phyloP scores from a whole-genome alignment of 23 tunicate genomes.

The Trididemnum miniatum region DNA sequence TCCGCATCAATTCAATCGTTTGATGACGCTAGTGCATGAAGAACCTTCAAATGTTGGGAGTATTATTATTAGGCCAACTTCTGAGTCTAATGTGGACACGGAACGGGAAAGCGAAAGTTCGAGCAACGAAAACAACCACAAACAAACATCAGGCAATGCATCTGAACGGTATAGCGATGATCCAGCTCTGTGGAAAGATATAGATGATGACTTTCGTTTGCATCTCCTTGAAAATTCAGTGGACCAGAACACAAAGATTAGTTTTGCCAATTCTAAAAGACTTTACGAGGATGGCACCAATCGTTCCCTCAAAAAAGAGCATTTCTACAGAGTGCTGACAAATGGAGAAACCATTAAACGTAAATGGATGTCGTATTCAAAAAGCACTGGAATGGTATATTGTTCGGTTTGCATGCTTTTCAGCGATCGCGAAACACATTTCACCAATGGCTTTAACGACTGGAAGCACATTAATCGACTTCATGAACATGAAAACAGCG shows the following conservation, averaged over 20 bases:
- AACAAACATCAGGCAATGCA: slow-evolving; percentile 19
- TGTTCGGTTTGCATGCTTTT: slow-evolving; percentile 16
- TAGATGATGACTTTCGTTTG: slow-evolving; percentile 26
- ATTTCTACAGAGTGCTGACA: slow-evolving; percentile 20
- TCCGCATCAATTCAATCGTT: no score
- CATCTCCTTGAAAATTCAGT: slow-evolving; percentile 13
- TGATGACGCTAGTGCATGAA: no score
- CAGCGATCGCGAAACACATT: slow-evolving; percentile 20
- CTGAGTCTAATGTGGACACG: slow-evolving; percentile 10
- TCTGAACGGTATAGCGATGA: slow-evolving; percentile 23
- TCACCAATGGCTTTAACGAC: slow-evolving; percentile 19
- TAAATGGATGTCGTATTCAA: slow-evolving; percentile 19
- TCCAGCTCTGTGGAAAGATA: slow-evolving; percentile 30
- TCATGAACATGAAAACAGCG: slow-evolving; percentile 28
- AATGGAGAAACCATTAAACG: slow-evolving; percentile 31
- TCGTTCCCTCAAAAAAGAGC: background rate
- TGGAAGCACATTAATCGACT: slow-evolving; percentile 27
- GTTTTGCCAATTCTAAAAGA: slow-evolving; percentile 27
- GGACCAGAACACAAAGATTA: slow-evolving; percentile 25
- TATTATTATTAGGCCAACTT: no score
- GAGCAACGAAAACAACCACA: slow-evolving; percentile 1
- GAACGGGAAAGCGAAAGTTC: slow-evolving; percentile 9
- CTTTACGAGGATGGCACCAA: slow-evolving; percentile 17
- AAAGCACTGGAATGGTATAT: slow-evolving; percentile 22
- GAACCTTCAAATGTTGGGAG: no score